Conservation (phyloP, 2,797 vertebrate genomes). For the Lemur catta region DNA sequence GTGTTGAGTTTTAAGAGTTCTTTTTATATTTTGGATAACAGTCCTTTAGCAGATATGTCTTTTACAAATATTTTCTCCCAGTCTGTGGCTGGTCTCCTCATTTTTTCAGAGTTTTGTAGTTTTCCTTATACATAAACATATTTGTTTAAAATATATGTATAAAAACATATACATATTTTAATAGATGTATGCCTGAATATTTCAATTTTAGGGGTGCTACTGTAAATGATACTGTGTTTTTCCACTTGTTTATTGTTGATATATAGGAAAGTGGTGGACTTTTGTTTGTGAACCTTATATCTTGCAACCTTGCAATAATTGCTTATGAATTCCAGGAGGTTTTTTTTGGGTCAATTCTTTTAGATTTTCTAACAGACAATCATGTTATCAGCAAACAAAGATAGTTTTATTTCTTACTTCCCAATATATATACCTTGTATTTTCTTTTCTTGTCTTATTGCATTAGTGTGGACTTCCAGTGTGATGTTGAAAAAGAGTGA, state of each 20-base stretch:
- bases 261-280: background rate
- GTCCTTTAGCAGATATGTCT: background rate
- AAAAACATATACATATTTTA: too few species aligned
- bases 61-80: background rate
- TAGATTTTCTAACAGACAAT: too few species aligned
- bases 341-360: too few species aligned
- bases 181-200: too few species aligned
- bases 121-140: too few species aligned
- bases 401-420: background rate
- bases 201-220: too few species aligned
- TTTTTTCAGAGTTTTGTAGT: too few species aligned
- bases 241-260: background rate
- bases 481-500: background rate
- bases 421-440: background rate
- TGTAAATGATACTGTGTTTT: too few species aligned
- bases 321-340: background rate
- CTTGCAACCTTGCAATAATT: background rate
- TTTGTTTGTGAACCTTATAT: background rate
- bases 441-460: background rate
- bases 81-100: background rate
- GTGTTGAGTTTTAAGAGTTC: background rate
- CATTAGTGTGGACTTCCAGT: background rate
- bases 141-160: too few species aligned
- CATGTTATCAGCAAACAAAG: too few species aligned
- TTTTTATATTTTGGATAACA: background rate